These are phyloP conservation scores for Galerucella nymphaeae DNA, from an alignment of 2,888 invertebrate species.

Conservation along the genomic window DNA sequence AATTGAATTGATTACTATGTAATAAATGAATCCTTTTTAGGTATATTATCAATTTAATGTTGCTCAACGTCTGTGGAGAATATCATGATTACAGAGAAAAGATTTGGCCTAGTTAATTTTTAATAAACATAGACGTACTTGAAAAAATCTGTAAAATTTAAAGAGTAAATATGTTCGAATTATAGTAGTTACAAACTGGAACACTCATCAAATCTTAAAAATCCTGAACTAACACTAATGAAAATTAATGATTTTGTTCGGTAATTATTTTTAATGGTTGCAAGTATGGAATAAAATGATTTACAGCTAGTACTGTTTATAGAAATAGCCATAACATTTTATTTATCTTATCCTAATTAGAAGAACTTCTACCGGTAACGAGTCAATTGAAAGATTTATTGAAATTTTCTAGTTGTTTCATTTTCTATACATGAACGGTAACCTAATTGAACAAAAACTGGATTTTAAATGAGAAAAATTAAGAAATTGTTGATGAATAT, in stretches of 20 bases:
- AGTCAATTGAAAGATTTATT: not conserved
- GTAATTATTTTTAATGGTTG: not conserved
- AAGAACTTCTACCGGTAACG: not conserved
- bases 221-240: not conserved
- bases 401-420: not conserved
- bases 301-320: slow-evolving; percentile 10
- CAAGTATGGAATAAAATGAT: slow-evolving; percentile 1
- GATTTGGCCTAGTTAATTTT: not conserved
- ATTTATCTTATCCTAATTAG: not conserved
- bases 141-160: not conserved
- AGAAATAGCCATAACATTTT: not conserved
- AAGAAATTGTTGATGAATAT: too few species aligned
- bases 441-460: not conserved
- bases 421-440: not conserved
- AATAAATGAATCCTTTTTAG: not conserved
- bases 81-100: not conserved
- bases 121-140: not conserved
- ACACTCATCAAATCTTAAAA: not conserved
- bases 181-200: not conserved
- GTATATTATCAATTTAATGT: not conserved
- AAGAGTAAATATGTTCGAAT: not conserved
- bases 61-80: not conserved
- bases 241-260: not conserved
- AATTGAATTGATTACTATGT: not conserved
- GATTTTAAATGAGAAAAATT: too few species aligned